Evolutionary conservation across 1,140 invertebrate species (phyloP), one percentile per base, ranked within the genome.

Genomic region (Phthorimaea operculella): DNA sequence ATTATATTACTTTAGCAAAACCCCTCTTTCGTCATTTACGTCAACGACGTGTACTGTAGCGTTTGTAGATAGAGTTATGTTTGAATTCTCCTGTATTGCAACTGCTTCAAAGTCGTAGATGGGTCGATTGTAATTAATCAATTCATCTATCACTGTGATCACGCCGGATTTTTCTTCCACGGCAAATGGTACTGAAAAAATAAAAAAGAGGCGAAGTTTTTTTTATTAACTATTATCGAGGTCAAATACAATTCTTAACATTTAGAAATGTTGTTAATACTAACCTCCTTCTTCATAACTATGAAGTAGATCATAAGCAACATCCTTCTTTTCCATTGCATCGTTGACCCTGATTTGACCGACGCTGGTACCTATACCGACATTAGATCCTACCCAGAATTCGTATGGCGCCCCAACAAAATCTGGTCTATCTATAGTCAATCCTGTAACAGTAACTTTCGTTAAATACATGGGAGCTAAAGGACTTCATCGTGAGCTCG

Each of bases 341-440:
- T 93, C 90, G 15, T 90, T 92, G 0, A 94, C 88, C 54, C 91
- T 84, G 39, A 95, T 92, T 80, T 95, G 93, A 1, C 96, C 96
- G 44, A 98, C 90, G 63, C 92, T 95, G 0, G 94, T 95, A 7
- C 93, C 94, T 49, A 94, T 85, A 0, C 90, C 90, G 0, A 93
- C 93, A 71, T 94, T 94, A 51, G 92, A 92, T 0, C 92, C 92
- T 14, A 97, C 92, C 91, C 92, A 94, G 79, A 98, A 96, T 60
- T 94, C 92, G 70, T 97, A 98, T 0, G 95, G 94, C 0, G 94
- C 90, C 21, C 95, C 94, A 18, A 94, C 85, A 70, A 98, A 98
- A 60, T 93, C 90, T 0, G 96, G 95, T 34, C 86, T 85, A 58
- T 88, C 88, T 33, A 83, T 66, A 59, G 79, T 85, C 16, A 75